Evolutionary conservation across 1,140 invertebrate species (phyloP).

Genomic region (Latrodectus geometricus): DNA sequence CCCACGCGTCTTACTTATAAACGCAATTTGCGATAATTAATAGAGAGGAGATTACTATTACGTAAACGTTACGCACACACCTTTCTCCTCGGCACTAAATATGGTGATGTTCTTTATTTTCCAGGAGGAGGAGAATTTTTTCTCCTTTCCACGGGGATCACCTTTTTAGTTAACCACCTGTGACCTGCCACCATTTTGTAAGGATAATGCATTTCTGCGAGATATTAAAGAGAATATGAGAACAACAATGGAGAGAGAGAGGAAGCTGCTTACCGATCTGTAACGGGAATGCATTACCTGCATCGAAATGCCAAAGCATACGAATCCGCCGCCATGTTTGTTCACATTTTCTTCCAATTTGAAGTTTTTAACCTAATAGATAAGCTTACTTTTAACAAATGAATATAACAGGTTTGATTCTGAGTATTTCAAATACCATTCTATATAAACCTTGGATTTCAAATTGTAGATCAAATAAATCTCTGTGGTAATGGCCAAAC

Average conservation of each 20-base stretch:
- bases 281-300: constrained; percentile 22
- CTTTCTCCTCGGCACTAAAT: neutral
- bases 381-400: neutral
- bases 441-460: neutral
- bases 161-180: constrained; percentile 45
- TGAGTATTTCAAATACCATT: neutral
- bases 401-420: neutral
- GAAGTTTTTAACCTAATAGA: neutral
- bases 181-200: constrained; percentile 45
- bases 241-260: constrained; percentile 25
- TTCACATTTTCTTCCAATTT: neutral
- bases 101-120: neutral
- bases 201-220: constrained; percentile 29
- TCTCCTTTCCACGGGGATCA: neutral
- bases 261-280: constrained; percentile 31
- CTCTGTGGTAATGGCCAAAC: neutral
- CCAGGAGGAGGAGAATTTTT: neutral
- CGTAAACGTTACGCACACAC: too few relatives aligned
- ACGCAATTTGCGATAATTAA: too few relatives aligned
- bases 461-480: neutral
- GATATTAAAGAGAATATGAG: constrained; percentile 32
- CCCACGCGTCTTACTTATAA: too few relatives aligned
- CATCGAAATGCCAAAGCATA: neutral
- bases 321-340: neutral
- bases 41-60: too few relatives aligned